These are phyloP conservation scores for Chouioia cunea DNA, from an alignment of 2,888 invertebrate genomes.

Conservation along the genomic window DNA sequence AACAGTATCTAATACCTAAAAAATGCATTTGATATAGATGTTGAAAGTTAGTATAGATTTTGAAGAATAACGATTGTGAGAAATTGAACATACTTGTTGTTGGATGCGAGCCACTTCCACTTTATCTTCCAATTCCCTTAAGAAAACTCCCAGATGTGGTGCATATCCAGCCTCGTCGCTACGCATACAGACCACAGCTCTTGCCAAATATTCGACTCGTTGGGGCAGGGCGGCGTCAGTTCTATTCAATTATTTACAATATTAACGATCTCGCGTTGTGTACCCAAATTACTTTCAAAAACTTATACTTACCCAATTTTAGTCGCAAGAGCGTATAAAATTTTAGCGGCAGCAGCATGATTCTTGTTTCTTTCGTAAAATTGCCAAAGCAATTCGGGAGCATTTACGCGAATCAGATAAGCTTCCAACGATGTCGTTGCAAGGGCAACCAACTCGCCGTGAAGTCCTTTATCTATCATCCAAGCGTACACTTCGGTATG, in stretches of 20 bases:
- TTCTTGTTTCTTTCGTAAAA: constrained; percentile 94
- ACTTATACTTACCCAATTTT: constrained; percentile 72
- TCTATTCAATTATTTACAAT: constrained; percentile 68
- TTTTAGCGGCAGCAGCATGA: constrained; percentile 92
- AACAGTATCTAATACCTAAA: constrained; percentile 77
- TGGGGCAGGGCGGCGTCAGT: constrained; percentile 81
- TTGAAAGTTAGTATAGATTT: constrained; percentile 12
- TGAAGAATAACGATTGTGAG: background rate
- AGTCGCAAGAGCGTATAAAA: constrained; percentile 88
- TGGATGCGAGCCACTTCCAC: constrained; percentile 91
- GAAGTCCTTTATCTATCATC: constrained; percentile 84
- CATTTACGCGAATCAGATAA: constrained; percentile 73
- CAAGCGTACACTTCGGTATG: constrained; percentile 94
- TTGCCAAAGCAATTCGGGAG: constrained; percentile 84
- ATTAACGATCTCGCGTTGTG: no score
- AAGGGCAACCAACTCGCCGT: constrained; percentile 77
- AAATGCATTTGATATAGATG: constrained; percentile 8
- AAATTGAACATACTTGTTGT: constrained; percentile 68
- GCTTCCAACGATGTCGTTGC: constrained; percentile 81
- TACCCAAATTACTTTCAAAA: no score
- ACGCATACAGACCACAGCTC: constrained; percentile 95
- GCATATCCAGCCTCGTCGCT: constrained; percentile 84
- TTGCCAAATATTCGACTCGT: constrained; percentile 90
- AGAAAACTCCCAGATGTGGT: constrained; percentile 80
- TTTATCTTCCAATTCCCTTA: constrained; percentile 92